Evolutionary conservation across 1,140 invertebrate species (phyloP).

Genomic region (Mamestra configurata): DNA sequence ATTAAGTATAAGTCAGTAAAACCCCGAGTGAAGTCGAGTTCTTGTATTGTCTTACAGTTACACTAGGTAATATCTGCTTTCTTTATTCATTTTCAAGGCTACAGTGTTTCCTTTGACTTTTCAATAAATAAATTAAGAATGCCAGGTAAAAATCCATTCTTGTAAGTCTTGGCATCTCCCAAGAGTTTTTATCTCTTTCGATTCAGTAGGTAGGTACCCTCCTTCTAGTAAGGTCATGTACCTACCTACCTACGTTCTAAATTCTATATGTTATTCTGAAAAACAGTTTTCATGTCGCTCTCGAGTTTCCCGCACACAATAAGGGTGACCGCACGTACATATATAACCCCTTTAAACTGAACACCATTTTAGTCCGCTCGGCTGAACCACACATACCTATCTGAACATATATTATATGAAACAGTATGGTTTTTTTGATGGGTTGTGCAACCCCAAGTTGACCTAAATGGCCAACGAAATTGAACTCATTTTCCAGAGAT

Average conservation of each 20-base stretch:
- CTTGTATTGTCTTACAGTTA: no score
- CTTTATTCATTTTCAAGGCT: no score
- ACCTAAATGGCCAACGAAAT: conserved; percentile 41
- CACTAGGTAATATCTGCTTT: no score
- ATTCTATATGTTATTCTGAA: neutral
- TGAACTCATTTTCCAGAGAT: conserved; percentile 44
- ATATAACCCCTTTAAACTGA: conserved; percentile 31
- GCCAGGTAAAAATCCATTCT: no score
- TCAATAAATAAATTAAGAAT: no score
- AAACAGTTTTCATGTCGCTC: neutral
- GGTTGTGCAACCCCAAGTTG: conserved; percentile 34
- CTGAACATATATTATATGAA: conserved; percentile 22
- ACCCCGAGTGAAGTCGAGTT: no score
- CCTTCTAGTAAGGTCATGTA: no score
- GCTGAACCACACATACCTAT: conserved; percentile 11
- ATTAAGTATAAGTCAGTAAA: no score
- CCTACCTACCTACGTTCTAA: neutral
- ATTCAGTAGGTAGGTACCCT: no score
- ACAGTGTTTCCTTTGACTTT: no score
- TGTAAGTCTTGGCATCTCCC: no score
- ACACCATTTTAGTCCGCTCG: conserved; percentile 16
- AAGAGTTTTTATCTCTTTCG: no score
- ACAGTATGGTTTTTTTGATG: conserved; percentile 36
- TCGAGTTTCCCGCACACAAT: conserved; percentile 6
- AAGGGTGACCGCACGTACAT: neutral